phyloP scores from a whole-genome alignment of 2,888 invertebrate species.

The Danaus chrysippus region DNA sequence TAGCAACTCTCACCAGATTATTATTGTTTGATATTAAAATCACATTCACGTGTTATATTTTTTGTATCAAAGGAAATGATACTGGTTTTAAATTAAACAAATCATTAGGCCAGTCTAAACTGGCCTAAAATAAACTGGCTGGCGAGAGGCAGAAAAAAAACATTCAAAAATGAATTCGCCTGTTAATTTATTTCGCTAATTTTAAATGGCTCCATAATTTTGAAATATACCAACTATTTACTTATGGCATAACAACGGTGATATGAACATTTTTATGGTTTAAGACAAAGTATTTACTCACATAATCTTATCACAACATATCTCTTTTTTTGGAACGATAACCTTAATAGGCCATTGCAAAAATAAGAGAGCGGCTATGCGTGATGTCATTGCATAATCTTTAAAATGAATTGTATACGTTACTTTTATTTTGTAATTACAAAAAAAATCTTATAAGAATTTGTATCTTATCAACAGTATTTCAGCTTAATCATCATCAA shows the following conservation, averaged over 20 bases:
- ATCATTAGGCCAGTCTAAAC: too few species aligned
- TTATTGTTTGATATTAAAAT: conserved; percentile 1
- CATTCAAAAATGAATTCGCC: too few species aligned
- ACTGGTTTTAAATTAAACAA: background rate
- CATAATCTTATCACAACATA: conserved; percentile 30
- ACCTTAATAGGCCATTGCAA: conserved; percentile 24
- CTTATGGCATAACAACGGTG: conserved; percentile 4
- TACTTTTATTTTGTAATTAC: too few species aligned
- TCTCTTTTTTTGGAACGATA: conserved; percentile 25
- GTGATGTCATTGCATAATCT: conserved; percentile 1
- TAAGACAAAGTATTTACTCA: conserved; percentile 19
- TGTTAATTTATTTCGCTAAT: too few species aligned
- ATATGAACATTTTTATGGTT: conserved; percentile 19
- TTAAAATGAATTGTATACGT: background rate
- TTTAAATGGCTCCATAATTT: too few species aligned
- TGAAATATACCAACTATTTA: too few species aligned
- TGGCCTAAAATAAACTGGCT: too few species aligned
- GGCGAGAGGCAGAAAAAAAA: too few species aligned
- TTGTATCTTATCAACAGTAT: too few species aligned
- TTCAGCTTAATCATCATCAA: too few species aligned
- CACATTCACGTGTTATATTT: background rate
- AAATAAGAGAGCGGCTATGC: conserved; percentile 10
- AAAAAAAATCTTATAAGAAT: too few species aligned
- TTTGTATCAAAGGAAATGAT: conserved; percentile 1
- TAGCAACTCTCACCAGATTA: conserved; percentile 23